Percentiles rank a stretch among this genome's conserved stretches.
phyloP scores from a whole-genome alignment of 2,888 invertebrate species.

The Lomographa bimaculata region DNA sequence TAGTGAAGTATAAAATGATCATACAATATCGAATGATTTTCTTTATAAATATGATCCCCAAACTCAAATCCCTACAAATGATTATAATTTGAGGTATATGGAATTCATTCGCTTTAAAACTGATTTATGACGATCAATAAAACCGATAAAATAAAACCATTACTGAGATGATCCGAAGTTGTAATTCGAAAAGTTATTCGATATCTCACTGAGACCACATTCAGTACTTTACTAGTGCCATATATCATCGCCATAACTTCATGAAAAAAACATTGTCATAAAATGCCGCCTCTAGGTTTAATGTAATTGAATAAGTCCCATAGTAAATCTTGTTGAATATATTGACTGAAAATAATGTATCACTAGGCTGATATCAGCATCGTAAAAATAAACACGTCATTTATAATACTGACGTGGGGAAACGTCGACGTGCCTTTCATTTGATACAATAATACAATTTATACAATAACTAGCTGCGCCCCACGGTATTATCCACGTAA shows the following conservation, averaged over 20 bases:
- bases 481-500: no score
- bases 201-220: slow-evolving; percentile 6
- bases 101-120: background rate
- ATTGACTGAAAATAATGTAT: background rate
- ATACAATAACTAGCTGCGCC: no score
- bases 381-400: no score
- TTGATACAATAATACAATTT: no score
- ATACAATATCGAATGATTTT: no score
- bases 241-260: slow-evolving; percentile 5
- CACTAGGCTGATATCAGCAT: no score
- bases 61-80: no score
- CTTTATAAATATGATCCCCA: no score
- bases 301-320: slow-evolving; percentile 7
- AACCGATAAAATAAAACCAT: slow-evolving; percentile 4
- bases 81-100: no score
- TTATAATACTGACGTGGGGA: no score
- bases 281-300: slow-evolving; percentile 7
- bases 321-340: background rate
- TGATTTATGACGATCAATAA: slow-evolving; percentile 3
- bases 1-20: no score
- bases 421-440: no score
- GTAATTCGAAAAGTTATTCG: slow-evolving; percentile 5
- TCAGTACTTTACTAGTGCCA: slow-evolving; percentile 8
- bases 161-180: slow-evolving; percentile 6
- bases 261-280: slow-evolving; percentile 13